Percentiles rank a stretch among this genome's conserved stretches.
phyloP scores from a whole-genome alignment of 2,797 vertebrate genomes.

The Cheirogaleus major region DNA sequence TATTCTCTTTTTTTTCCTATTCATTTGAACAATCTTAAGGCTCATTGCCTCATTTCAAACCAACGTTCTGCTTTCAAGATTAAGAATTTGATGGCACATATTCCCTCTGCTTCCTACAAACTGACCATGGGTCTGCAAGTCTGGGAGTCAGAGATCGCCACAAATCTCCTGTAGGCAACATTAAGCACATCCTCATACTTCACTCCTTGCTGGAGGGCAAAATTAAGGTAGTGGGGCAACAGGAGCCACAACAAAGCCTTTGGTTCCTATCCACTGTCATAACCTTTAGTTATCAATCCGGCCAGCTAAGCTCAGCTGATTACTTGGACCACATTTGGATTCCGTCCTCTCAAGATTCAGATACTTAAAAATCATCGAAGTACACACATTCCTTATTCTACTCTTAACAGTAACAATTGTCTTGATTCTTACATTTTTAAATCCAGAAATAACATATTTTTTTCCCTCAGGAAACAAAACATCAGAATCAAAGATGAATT shows the following conservation, averaged over 20 bases:
- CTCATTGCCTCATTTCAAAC: background rate
- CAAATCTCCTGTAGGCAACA: background rate
- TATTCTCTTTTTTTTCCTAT: background rate
- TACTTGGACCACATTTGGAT: background rate
- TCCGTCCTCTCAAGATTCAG: background rate
- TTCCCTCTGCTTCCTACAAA: background rate
- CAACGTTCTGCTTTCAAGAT: background rate
- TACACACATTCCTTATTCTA: background rate
- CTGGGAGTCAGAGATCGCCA: background rate
- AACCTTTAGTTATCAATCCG: background rate
- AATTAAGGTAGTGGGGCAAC: background rate
- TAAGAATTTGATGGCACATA: background rate
- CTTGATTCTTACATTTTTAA: background rate
- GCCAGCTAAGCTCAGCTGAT: background rate
- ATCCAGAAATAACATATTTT: background rate
- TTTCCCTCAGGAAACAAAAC: background rate
- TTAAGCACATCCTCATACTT: background rate
- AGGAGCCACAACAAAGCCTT: background rate
- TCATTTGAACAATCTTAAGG: background rate
- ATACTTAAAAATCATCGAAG: conserved; percentile 41
- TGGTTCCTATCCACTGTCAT: background rate
- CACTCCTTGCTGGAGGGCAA: background rate
- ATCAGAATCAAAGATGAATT: conserved; percentile 41
- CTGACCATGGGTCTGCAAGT: background rate
- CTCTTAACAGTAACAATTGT: background rate